Evolutionary conservation across 2,888 invertebrate species (phyloP), one percentile per base, ranked within the genome.

Genomic region (Plagodis dolabraria): DNA sequence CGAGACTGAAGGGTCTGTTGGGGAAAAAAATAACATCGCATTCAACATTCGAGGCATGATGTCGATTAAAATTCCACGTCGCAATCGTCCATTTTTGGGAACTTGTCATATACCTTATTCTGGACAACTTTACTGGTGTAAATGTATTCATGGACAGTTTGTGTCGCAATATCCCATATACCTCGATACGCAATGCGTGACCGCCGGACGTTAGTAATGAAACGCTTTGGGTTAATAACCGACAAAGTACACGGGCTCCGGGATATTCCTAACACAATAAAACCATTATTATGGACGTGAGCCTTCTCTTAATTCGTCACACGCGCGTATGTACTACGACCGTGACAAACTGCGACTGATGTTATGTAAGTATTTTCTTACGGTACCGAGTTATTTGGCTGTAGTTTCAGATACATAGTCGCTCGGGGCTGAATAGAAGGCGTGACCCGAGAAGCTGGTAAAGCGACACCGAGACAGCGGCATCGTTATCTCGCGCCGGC

Each of bases 131-230:
- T 74, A 22, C 22, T 74, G 76, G 67, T 60, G 71, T 75, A 75
- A 69, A 70, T 69, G 59, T 67, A 72, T 70, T 70, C 70, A 71
- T 67, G 65, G 67, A 66, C 69, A 56, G 63, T 58, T 53, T 22
- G 75, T 88, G 85, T 85, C 78, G 84, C 82, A 87, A 89, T 79
- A 85, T 89, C 86, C 87, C 77, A 81, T 80, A 80, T 80, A 79
- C 78, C 80, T 83, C 79, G 69, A 85, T 85, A 83, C 75, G 81
- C 85, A 85, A 78, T 72, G 80, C 85, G 85, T 86, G 83, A 82
- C 87, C 79, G 74, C 80, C 87, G 91, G 89, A 91, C 83, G 82
- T 75, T 74, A 69, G 68, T 86, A 87, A 89, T 89, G 84, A 83
- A 61, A 77, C 75, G 74, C 69, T 76, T 75, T 75, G 74, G 85